Evolutionary conservation across 2,797 vertebrate species (phyloP).

Genomic region (Orestias chungarensis): DNA sequence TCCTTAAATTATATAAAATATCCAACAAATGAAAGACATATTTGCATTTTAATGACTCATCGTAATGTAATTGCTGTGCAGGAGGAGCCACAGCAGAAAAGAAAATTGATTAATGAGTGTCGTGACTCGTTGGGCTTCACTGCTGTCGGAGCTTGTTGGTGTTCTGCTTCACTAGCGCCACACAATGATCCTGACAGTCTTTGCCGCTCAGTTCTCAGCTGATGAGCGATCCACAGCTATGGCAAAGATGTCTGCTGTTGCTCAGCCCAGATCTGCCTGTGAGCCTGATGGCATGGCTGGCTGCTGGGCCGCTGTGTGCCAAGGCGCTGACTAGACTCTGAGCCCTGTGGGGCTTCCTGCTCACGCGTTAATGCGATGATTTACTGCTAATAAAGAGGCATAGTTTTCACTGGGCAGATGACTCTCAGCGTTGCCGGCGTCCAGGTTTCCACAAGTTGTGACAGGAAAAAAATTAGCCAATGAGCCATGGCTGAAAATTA

Average conservation of each 20-base stretch:
- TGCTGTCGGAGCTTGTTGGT: slow-evolving; percentile 41
- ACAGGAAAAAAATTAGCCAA: slow-evolving; percentile 30
- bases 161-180: slow-evolving; percentile 50
- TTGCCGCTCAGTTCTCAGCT: slow-evolving; percentile 40
- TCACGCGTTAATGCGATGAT: slow-evolving; percentile 66
- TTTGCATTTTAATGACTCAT: slow-evolving; percentile 58
- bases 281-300: slow-evolving; percentile 61
- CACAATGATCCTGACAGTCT: slow-evolving; percentile 28
- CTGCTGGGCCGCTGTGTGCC: slow-evolving; percentile 44
- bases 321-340: slow-evolving; percentile 50
- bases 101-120: slow-evolving; percentile 53
- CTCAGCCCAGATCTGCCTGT: slow-evolving; percentile 53
- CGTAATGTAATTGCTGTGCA: slow-evolving; percentile 41
- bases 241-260: slow-evolving; percentile 51
- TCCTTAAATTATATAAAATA: slow-evolving; percentile 20
- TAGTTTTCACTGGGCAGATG: slow-evolving; percentile 58
- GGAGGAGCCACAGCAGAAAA: slow-evolving; percentile 34
- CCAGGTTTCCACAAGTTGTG: slow-evolving; percentile 53
- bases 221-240: slow-evolving; percentile 49
- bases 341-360: slow-evolving; percentile 56
- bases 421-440: slow-evolving; percentile 17
- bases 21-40: slow-evolving; percentile 34
- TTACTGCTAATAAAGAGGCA: slow-evolving; percentile 66
- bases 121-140: slow-evolving; percentile 41
- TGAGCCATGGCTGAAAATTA: slow-evolving; percentile 56